Percentiles rank a stretch among this genome's conserved stretches.
These are phyloP conservation scores for Lobophora halterata DNA, from an alignment of 2,888 invertebrate genomes.

Conservation along the genomic window DNA sequence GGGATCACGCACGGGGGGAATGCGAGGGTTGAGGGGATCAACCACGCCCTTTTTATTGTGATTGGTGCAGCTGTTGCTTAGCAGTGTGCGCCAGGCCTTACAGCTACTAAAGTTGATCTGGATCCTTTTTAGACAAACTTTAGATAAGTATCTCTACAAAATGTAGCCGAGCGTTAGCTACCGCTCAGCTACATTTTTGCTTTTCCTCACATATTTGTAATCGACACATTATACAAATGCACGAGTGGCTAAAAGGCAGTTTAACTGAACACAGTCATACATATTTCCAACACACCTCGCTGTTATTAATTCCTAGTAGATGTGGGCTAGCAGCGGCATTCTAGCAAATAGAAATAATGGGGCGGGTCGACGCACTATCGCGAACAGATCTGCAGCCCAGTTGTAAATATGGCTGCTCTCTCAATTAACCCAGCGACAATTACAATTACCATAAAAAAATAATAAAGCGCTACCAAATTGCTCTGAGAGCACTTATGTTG, in stretches of 20 bases:
- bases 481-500: slow-evolving; percentile 47
- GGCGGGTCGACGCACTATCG: slow-evolving; percentile 51
- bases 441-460: slow-evolving; percentile 72
- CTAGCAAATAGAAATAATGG: slow-evolving; percentile 65
- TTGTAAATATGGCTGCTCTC: slow-evolving; percentile 64
- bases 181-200: too few relatives aligned
- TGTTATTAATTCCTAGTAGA: slow-evolving; percentile 38
- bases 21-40: slow-evolving; percentile 45
- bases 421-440: slow-evolving; percentile 69
- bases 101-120: slow-evolving; percentile 39
- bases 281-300: slow-evolving; percentile 34
- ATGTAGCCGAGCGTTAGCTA: too few relatives aligned
- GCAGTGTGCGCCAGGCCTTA: slow-evolving; percentile 57
- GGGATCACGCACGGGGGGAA: slow-evolving; percentile 60
- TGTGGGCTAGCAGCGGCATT: slow-evolving; percentile 41
- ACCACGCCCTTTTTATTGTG: slow-evolving; percentile 77
- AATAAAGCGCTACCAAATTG: slow-evolving; percentile 67
- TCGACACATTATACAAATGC: neutral
- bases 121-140: slow-evolving; percentile 15
- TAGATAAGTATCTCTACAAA: too few relatives aligned
- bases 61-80: slow-evolving; percentile 77
- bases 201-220: neutral
- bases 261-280: slow-evolving; percentile 30
- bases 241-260: slow-evolving; percentile 19
- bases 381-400: slow-evolving; percentile 54